phyloP scores from a whole-genome alignment of 2,113 vertebrate species.

The Oreochromis tanganicae region DNA sequence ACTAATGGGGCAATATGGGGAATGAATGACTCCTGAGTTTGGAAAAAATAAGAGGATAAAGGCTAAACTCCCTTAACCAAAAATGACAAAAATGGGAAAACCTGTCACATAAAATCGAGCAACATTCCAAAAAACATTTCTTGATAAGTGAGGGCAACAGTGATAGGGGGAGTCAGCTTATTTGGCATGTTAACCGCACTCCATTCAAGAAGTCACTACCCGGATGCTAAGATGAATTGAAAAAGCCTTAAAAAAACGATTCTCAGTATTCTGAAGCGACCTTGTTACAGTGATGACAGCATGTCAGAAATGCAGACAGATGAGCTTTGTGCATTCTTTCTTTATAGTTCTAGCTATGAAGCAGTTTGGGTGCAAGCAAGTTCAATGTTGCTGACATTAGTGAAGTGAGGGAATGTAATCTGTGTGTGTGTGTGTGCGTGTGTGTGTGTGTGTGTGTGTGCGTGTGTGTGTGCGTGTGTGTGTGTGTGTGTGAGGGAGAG shows the following conservation, averaged over 20 bases:
- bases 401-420: background rate
- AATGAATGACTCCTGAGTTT: background rate
- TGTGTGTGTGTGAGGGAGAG: background rate
- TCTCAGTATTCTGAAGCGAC: background rate
- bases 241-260: background rate
- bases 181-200: background rate
- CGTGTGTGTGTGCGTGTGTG: no score
- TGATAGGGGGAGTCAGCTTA: background rate
- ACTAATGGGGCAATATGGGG: constrained; percentile 20
- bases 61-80: background rate
- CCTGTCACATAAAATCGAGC: constrained; percentile 2
- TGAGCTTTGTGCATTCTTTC: background rate
- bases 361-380: background rate
- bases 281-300: background rate
- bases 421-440: background rate
- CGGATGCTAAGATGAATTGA: background rate
- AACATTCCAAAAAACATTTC: background rate
- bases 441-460: background rate
- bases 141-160: background rate
- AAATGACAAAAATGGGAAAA: constrained; percentile 7
- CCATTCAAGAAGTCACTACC: background rate
- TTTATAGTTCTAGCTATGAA: background rate
- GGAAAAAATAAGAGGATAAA: background rate
- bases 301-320: background rate
- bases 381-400: background rate